These are phyloP conservation scores for Eudyptes chrysolophus DNA, from an alignment of 2,113 vertebrate genomes.

Conservation along the genomic window DNA sequence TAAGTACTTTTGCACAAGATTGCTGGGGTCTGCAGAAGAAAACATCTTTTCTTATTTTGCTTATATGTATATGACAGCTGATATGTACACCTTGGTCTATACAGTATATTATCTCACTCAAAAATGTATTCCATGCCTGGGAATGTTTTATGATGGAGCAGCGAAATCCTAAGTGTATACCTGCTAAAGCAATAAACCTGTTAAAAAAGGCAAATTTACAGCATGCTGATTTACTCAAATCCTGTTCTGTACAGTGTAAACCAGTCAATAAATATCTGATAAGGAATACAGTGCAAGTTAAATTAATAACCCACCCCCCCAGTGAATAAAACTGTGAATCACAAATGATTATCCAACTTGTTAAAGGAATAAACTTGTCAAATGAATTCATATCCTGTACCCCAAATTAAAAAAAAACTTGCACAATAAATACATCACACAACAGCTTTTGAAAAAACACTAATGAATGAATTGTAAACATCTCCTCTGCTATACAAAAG, in stretches of 20 bases:
- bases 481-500: background rate
- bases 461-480: background rate
- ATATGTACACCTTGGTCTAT: background rate
- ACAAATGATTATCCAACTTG: slow-evolving; percentile 61
- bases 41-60: background rate
- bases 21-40: background rate
- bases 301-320: slow-evolving; percentile 36
- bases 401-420: slow-evolving; percentile 7
- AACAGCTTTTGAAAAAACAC: slow-evolving; percentile 3
- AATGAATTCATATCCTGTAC: slow-evolving; percentile 45
- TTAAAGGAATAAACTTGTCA: slow-evolving; percentile 66
- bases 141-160: slow-evolving; percentile 27
- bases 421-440: background rate
- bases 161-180: slow-evolving; percentile 44
- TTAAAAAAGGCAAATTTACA: slow-evolving; percentile 53
- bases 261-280: slow-evolving; percentile 53
- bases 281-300: slow-evolving; percentile 46
- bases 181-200: slow-evolving; percentile 37
- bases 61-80: background rate
- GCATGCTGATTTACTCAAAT: slow-evolving; percentile 42
- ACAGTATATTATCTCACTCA: background rate
- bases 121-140: slow-evolving; percentile 8
- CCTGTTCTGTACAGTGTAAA: slow-evolving; percentile 18
- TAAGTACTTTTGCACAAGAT: background rate
- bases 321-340: slow-evolving; percentile 50